Evolutionary conservation across 2,888 invertebrate species (phyloP).

Genomic region (Cantharis lateralis): DNA sequence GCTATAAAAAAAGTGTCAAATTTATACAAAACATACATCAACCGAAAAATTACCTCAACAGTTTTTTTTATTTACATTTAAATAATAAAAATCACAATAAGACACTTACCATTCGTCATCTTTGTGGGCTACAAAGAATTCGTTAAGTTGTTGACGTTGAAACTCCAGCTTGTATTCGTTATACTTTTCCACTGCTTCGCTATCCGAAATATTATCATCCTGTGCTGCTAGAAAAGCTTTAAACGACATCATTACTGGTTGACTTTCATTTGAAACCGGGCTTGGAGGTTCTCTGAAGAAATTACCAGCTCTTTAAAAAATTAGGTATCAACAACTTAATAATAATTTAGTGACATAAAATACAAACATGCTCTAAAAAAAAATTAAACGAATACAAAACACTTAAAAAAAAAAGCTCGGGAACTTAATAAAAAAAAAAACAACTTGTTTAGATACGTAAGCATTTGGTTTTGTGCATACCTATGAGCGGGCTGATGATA

Average conservation of each 20-base stretch:
- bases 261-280: slow-evolving; percentile 53
- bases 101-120: slow-evolving; percentile 99
- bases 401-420: not conserved
- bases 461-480: slow-evolving; percentile 56
- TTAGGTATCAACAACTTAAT: slow-evolving; percentile 11
- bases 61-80: not conserved
- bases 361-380: not conserved
- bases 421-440: not conserved
- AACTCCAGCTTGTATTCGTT: slow-evolving; percentile 98
- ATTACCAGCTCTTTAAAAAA: slow-evolving; percentile 50
- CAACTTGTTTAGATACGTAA: too few species aligned
- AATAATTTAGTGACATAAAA: not conserved
- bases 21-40: slow-evolving; percentile 2
- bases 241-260: slow-evolving; percentile 95
- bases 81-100: slow-evolving; percentile 29
- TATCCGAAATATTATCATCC: slow-evolving; percentile 97
- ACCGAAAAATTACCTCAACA: not conserved
- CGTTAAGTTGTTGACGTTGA: slow-evolving; percentile 92
- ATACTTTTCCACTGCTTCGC: slow-evolving; percentile 94
- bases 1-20: slow-evolving; percentile 1
- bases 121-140: slow-evolving; percentile 98
- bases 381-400: not conserved
- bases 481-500: slow-evolving; percentile 57
- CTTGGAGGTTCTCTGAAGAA: slow-evolving; percentile 61
- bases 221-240: slow-evolving; percentile 95